A percentile compares a stretch with the other conserved stretches of the same genome.
Evolutionary conservation across 2,113 vertebrate species (phyloP).

Genomic region (Tachuris rubrigastra): DNA sequence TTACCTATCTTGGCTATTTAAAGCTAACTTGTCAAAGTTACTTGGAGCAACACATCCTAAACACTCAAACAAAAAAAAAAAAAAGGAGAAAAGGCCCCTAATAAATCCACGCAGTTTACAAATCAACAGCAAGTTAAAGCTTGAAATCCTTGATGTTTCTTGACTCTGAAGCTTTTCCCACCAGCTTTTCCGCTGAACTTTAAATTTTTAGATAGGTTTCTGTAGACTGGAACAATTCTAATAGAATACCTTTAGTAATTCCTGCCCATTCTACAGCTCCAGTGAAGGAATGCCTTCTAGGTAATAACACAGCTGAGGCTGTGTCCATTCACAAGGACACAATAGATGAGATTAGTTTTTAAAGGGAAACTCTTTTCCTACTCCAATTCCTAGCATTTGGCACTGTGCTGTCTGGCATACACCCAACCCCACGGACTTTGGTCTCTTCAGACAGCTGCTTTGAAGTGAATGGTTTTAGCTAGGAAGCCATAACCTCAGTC

Average conservation of each 20-base stretch:
- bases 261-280: background rate
- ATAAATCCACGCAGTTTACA: background rate
- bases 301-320: background rate
- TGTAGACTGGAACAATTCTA: background rate
- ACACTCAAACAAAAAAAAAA: background rate
- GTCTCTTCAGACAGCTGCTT: background rate
- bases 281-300: background rate
- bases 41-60: background rate
- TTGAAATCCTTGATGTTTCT: background rate
- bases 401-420: background rate
- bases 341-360: background rate
- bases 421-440: background rate
- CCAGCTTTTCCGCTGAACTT: background rate
- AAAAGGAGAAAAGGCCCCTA: background rate
- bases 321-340: background rate
- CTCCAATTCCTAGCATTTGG: background rate
- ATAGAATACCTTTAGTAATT: background rate
- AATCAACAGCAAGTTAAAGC: background rate
- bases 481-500: background rate
- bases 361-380: background rate
- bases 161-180: background rate
- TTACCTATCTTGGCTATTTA: background rate
- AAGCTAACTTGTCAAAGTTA: background rate
- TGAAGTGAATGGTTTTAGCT: background rate
- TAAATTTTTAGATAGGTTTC: background rate